Evolutionary conservation across 1,140 invertebrate species (phyloP).

Genomic region (Atta colombica): DNA sequence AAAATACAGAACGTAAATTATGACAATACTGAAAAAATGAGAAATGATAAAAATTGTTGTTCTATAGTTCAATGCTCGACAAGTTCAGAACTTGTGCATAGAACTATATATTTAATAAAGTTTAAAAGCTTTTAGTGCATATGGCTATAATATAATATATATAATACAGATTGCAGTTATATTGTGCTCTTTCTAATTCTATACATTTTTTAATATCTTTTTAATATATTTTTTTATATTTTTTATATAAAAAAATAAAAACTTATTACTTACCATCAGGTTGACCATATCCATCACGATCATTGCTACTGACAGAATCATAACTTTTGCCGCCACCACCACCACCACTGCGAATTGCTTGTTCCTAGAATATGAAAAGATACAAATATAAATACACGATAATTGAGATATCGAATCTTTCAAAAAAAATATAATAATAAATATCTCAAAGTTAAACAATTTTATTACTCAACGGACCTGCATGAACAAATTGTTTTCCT

Average conservation of each 20-base stretch:
- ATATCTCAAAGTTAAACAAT: constrained; percentile 39
- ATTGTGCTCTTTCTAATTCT: background rate
- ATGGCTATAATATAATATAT: too few relatives aligned
- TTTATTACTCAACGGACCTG: constrained; percentile 87
- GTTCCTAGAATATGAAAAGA: constrained; percentile 80
- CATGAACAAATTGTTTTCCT: constrained; percentile 94
- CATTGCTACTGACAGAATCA: constrained; percentile 82
- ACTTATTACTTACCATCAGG: constrained; percentile 81
- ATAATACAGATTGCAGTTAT: background rate
- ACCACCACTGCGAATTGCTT: constrained; percentile 83
- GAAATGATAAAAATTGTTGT: background rate
- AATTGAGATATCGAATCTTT: background rate
- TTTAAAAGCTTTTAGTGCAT: too few relatives aligned
- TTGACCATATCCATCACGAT: constrained; percentile 84
- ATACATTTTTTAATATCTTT: background rate
- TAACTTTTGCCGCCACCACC: constrained; percentile 79
- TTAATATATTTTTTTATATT: too few relatives aligned
- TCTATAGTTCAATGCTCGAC: background rate
- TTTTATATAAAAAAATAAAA: background rate
- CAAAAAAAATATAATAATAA: background rate
- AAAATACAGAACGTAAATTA: background rate
- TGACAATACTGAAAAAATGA: background rate
- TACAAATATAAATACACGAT: background rate
- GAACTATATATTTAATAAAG: background rate
- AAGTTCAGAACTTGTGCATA: background rate